Percentiles rank a stretch among this genome's conserved stretches.
Conservation (phyloP, 2,797 vertebrate genomes). For the Danio aesculapii region DNA sequence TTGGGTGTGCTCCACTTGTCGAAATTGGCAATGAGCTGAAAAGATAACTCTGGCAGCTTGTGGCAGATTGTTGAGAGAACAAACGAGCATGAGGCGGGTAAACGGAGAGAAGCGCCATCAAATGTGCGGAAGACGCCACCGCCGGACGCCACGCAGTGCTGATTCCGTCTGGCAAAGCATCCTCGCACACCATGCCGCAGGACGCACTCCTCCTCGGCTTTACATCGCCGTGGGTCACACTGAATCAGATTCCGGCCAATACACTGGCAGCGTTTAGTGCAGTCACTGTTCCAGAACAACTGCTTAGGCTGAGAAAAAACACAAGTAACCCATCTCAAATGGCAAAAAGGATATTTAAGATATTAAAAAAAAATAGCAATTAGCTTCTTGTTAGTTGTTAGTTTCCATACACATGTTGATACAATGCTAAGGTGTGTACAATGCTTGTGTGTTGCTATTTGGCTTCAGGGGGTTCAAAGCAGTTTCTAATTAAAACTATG, state of each 20-base stretch:
- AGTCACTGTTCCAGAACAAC: conserved; percentile 96
- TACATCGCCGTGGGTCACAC: conserved; percentile 94
- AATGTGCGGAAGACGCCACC: conserved; percentile 96
- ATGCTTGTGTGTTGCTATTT: too few relatives aligned
- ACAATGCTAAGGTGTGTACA: too few relatives aligned
- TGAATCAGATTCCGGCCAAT: conserved; percentile 97
- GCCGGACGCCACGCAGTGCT: conserved; percentile 92
- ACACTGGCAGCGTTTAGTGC: conserved; percentile 95
- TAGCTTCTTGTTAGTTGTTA: too few relatives aligned
- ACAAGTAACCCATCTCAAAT: not conserved
- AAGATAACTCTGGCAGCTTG: conserved; percentile 96
- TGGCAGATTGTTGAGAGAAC: conserved; percentile 98
- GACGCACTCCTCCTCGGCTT: conserved; percentile 90
- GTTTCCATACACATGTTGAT: too few relatives aligned
- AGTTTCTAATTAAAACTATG: too few relatives aligned
- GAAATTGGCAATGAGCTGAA: conserved; percentile 98
- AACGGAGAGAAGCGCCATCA: conserved; percentile 92
- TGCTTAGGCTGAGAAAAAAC: conserved; percentile 88
- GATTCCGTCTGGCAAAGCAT: conserved; percentile 89
- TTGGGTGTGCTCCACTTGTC: conserved; percentile 98
- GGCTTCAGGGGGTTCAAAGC: too few relatives aligned
- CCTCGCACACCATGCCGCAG: conserved; percentile 88
- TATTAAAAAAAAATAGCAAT: too few relatives aligned
- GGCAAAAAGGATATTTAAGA: not conserved
- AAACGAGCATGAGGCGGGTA: conserved; percentile 97